Evolutionary conservation across 1,140 invertebrate genomes (phyloP), one percentile per base, ranked within the genome.

Genomic region (Melanaphis sacchari): DNA sequence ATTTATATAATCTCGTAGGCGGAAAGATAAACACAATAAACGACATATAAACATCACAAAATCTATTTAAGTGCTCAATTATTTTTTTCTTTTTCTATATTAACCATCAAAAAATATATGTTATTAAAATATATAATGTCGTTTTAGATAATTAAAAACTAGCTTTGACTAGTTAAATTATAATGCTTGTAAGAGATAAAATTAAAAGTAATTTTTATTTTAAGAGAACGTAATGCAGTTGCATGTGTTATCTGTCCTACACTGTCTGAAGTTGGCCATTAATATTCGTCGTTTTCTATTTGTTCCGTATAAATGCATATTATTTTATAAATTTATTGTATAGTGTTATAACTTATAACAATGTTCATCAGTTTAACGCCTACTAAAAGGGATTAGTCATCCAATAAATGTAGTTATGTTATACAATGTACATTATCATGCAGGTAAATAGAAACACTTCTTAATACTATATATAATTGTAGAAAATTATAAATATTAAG

Each of bases 11-110:
- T 54, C 46, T 54, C 22, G 49, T 52, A 54, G 87, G 49, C 46
- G 36, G 87, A 89, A 54, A 89, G 49, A 89, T 54, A 89, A 54
- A 89, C 87, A 89, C 36, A 40, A 54, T 89, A 89, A 89, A 89
- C 49, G 49, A 89, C 87, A 21, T 89, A 49, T 24, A 49, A 54
- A 89, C 36, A 54, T 89, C 9, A 54, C 22, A 89, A 38, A n/a
- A 89, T 54, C 18, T 89, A 89, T 54, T 89, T 88, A 89, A 22
- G 85, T 46, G 43, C 22, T 88, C 41, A 46, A 24, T 49, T 49
- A 49, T 49, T 49, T 49, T 46, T 49, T 46, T 88, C 31, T 49
- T 66, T 66, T 66, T 66, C 59, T 66, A 31, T n/a, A 59, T 18
- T 76, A 76, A n/a, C 15, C 31, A 76, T 76, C 15, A 76, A n/a